Base-by-base conservation (phyloP, 2,888 invertebrate genomes). In the Coleophora flavipennella region DNA sequence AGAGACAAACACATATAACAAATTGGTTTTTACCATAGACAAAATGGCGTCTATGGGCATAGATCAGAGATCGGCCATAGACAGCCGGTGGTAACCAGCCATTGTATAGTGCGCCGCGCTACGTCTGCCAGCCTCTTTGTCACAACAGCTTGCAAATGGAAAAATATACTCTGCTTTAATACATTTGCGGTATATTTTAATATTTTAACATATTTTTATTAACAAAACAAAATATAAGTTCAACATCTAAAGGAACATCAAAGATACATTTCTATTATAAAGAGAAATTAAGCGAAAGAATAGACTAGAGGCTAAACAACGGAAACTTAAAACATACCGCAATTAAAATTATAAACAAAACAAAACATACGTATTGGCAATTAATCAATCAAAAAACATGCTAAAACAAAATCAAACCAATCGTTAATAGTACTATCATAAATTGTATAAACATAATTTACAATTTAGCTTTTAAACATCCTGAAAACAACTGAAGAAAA, bases 121-220 rank as follows among this genome's bases (percentile, higher is more conserved):
- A 70, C 62, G 66, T 59, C 69, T 61, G 53, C 62, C 62, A 46
- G 67, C 70, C 69, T 55, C 48, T 61, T 59, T 63, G 60, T 61
- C 62, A 75, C 62, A 76, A 78, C 76, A 76, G 74, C 76, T 79
- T 76, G 77, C 74, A 75, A 79, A 72, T 64, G 71, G 63, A 70
- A 69, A 57, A 56, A 55, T 53, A 46, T 32, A 33, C 11, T 32
- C 39, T 40, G 20, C 10, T 35, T 29, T 31, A 27, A 33, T 6
- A 36, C 2, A 20, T 6, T 20, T 20, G 20, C n/a, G 28, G 29
- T 14, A 36, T 13, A 13, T 13, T 4, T 28, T 28, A 36, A 41
- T 20, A 20, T 20, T 20, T n/a, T n/a, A n/a, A n/a, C n/a, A n/a
- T n/a, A n/a, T n/a, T n/a, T n/a, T n/a, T n/a, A n/a, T n/a, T n/a